Percentiles rank a stretch among this genome's conserved stretches.
Evolutionary conservation across 2,113 vertebrate species (phyloP).

Genomic region (Callaeas wilsoni): DNA sequence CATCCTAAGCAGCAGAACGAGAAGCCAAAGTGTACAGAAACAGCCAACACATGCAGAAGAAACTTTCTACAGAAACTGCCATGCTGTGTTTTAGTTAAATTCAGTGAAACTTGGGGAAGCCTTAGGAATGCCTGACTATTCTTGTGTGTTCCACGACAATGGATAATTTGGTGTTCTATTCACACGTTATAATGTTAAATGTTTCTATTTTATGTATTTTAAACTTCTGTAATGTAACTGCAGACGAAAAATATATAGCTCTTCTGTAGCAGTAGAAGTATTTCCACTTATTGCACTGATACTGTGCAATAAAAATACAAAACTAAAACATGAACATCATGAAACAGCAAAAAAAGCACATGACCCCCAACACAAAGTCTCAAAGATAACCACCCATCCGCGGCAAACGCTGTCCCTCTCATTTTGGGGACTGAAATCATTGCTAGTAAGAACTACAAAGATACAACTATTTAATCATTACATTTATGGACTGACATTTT

Average conservation of each 20-base stretch:
- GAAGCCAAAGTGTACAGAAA: neutral
- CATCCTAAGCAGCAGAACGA: neutral
- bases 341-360: neutral
- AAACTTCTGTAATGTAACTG: neutral
- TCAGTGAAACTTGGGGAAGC: neutral
- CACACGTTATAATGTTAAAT: neutral
- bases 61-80: neutral
- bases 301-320: neutral
- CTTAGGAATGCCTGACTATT: neutral
- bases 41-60: slow-evolving; percentile 1
- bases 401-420: neutral
- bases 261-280: neutral
- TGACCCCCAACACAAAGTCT: neutral
- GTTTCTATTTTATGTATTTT: neutral
- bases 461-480: neutral
- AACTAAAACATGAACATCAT: neutral
- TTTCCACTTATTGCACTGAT: neutral
- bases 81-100: neutral
- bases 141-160: neutral
- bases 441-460: neutral
- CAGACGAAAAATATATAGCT: neutral
- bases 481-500: neutral
- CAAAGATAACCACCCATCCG: neutral
- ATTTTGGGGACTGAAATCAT: neutral
- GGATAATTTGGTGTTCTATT: neutral